Percentiles rank a stretch among this genome's conserved stretches.
Evolutionary conservation across 2,113 vertebrate species (phyloP).

Genomic region (Scolopax mira): DNA sequence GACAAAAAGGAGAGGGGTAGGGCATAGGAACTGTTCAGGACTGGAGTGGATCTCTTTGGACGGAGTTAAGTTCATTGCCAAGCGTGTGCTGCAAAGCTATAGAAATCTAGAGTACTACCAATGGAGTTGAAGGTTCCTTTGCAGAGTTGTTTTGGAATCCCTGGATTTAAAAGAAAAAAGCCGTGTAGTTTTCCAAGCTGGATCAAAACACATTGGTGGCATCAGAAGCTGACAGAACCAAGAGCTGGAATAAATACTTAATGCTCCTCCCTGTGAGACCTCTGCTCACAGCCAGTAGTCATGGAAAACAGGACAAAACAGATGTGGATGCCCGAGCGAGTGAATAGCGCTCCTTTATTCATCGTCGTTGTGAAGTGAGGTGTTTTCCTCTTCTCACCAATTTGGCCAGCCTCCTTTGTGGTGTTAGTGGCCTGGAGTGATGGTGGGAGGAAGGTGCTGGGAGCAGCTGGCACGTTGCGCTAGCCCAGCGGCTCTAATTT

Average conservation of each 20-base stretch:
- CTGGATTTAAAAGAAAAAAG: background rate
- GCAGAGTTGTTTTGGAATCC: background rate
- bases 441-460: background rate
- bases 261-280: conserved; percentile 47
- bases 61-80: background rate
- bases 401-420: background rate
- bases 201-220: background rate
- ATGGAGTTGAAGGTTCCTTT: background rate
- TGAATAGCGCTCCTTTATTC: conserved; percentile 6
- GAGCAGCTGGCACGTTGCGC: background rate
- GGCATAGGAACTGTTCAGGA: background rate
- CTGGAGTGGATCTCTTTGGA: background rate
- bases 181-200: background rate
- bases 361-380: background rate
- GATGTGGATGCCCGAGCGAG: background rate
- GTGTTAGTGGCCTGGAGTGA: background rate
- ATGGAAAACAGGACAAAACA: conserved; percentile 63
- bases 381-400: background rate
- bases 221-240: conserved; percentile 7
- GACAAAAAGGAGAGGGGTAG: background rate
- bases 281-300: conserved; percentile 49
- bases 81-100: background rate
- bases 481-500: background rate
- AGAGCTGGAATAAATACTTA: conserved; percentile 59
- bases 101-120: background rate